These are phyloP conservation scores for Prionace glauca DNA, from an alignment of 2,797 vertebrate species.

Conservation along the genomic window DNA sequence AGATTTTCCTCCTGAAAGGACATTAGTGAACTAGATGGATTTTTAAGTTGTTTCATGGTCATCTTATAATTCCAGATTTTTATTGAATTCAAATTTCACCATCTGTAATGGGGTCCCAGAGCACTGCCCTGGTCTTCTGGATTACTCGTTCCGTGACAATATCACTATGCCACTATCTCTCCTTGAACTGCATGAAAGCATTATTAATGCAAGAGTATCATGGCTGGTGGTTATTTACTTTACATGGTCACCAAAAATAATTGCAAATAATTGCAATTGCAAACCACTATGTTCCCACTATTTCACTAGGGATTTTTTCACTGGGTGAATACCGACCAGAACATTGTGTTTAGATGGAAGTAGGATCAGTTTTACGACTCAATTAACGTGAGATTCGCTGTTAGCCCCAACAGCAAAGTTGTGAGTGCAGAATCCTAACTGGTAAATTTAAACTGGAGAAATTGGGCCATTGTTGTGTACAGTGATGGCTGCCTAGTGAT, in stretches of 20 bases:
- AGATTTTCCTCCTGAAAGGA: too few relatives aligned
- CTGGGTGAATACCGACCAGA: too few relatives aligned
- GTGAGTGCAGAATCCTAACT: not conserved
- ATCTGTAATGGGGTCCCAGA: too few relatives aligned
- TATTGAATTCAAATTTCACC: too few relatives aligned
- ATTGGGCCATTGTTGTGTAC: not conserved
- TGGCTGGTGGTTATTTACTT: not conserved
- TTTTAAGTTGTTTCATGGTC: too few relatives aligned
- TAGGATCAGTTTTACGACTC: not conserved
- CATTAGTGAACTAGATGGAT: too few relatives aligned
- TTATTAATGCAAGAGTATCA: not conserved
- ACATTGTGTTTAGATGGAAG: not conserved
- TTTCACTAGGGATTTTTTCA: not conserved
- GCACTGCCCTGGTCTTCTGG: too few relatives aligned
- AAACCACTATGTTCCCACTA: not conserved
- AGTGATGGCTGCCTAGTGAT: not conserved
- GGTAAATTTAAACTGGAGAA: not conserved
- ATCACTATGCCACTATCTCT: too few relatives aligned
- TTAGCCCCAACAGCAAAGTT: not conserved
- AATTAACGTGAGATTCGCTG: not conserved
- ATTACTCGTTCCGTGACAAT: too few relatives aligned
- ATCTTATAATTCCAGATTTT: too few relatives aligned
- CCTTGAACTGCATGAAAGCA: not conserved
- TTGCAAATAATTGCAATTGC: not conserved
- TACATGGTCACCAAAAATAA: not conserved